Evolutionary conservation across 2,888 invertebrate genomes (phyloP).

Genomic region (Apamea monoglypha): DNA sequence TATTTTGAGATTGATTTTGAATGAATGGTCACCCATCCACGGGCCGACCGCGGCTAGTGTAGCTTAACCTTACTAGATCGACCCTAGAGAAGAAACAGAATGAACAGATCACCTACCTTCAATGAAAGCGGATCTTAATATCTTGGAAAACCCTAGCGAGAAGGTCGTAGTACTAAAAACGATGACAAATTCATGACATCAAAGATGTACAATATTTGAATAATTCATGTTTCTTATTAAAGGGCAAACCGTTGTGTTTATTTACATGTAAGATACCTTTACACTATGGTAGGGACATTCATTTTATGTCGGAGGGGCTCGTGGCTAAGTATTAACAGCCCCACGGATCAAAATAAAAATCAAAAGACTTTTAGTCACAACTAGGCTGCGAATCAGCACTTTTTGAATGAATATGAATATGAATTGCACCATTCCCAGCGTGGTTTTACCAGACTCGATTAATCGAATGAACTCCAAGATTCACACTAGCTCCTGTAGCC

Average conservation of each 20-base stretch:
- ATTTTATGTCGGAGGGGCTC: not conserved
- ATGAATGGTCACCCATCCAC: not conserved
- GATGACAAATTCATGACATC: slow-evolving; percentile 55
- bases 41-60: not conserved
- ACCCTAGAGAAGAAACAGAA: not conserved
- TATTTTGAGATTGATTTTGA: not conserved
- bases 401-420: too few relatives aligned
- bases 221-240: slow-evolving; percentile 46
- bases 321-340: not conserved
- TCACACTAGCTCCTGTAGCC: too few relatives aligned
- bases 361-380: not conserved
- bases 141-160: slow-evolving; percentile 20
- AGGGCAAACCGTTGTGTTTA: slow-evolving; percentile 23
- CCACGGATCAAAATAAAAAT: not conserved
- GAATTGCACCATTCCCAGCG: too few relatives aligned
- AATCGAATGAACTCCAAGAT: too few relatives aligned
- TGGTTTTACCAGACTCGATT: too few relatives aligned
- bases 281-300: not conserved
- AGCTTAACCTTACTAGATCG: not conserved
- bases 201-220: slow-evolving; percentile 33
- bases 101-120: not conserved
- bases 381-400: not conserved
- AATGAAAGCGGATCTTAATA: slow-evolving; percentile 44
- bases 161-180: slow-evolving; percentile 37
- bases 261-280: slow-evolving; percentile 16